Conservation (phyloP, 1,140 invertebrate genomes). For the Cheumatopsyche charites region DNA sequence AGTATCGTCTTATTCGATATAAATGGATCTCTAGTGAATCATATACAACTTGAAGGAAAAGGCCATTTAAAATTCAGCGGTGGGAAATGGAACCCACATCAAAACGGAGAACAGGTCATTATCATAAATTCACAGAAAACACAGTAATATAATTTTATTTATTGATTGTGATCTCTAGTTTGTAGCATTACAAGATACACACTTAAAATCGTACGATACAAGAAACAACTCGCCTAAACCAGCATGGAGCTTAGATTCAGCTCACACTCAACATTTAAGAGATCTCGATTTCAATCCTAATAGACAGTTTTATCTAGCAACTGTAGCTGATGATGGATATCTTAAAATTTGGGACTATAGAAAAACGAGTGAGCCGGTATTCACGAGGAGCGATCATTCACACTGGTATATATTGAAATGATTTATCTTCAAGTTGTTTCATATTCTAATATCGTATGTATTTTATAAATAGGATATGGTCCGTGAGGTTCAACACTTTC, state of each 20-base stretch:
- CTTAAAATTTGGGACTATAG: slow-evolving; percentile 96
- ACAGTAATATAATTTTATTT: slow-evolving; percentile 6
- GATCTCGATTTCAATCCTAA: slow-evolving; percentile 98
- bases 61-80: slow-evolving; percentile 77
- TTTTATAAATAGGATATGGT: slow-evolving; percentile 77
- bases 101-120: slow-evolving; percentile 75
- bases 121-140: background rate
- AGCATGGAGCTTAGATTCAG: slow-evolving; percentile 83
- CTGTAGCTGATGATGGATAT: slow-evolving; percentile 93
- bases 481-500: slow-evolving; percentile 91
- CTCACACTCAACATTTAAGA: slow-evolving; percentile 86
- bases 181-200: slow-evolving; percentile 81
- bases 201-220: slow-evolving; percentile 87
- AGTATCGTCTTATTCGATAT: slow-evolving; percentile 71
- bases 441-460: background rate
- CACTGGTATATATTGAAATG: slow-evolving; percentile 82
- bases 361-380: slow-evolving; percentile 76
- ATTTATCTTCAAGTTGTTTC: background rate
- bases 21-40: slow-evolving; percentile 50
- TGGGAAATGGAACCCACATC: slow-evolving; percentile 94
- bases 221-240: slow-evolving; percentile 70
- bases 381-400: slow-evolving; percentile 87
- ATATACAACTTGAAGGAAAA: slow-evolving; percentile 65
- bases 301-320: slow-evolving; percentile 91
- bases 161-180: slow-evolving; percentile 59